Percentiles rank a stretch among this genome's conserved stretches.
phyloP scores from a whole-genome alignment of 2,888 invertebrate genomes.

The Hymenopus coronatus region DNA sequence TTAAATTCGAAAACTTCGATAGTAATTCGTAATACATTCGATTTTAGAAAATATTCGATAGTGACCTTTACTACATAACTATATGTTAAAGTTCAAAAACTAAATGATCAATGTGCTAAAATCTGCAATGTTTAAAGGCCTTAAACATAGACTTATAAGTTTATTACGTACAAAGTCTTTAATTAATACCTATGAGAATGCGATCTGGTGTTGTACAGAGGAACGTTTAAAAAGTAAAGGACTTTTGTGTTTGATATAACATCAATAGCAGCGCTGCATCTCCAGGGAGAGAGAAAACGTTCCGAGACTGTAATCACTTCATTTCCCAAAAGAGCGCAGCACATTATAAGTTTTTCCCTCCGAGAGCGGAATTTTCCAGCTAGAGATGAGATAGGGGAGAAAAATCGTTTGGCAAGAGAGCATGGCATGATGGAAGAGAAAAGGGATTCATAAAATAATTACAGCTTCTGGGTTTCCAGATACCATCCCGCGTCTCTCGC shows the following conservation, averaged over 20 bases:
- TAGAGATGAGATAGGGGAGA: neutral
- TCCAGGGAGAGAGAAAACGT: neutral
- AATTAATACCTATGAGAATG: neutral
- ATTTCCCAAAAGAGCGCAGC: neutral
- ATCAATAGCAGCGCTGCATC: neutral
- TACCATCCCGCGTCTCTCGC: neutral
- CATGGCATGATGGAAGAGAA: neutral
- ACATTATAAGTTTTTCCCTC: neutral
- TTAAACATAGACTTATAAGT: too few relatives aligned
- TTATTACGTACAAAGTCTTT: neutral
- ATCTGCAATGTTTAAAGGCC: too few relatives aligned
- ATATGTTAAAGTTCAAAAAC: too few relatives aligned
- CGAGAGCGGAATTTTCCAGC: neutral
- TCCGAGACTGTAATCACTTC: neutral
- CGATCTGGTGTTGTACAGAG: neutral
- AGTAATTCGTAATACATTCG: too few relatives aligned
- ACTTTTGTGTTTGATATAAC: neutral
- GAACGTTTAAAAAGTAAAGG: neutral
- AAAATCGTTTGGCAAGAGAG: neutral
- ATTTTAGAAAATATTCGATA: too few relatives aligned
- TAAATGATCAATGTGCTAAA: too few relatives aligned
- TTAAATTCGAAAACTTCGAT: too few relatives aligned
- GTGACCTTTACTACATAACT: too few relatives aligned
- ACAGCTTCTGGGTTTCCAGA: neutral
- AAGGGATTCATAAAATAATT: neutral